These are phyloP conservation scores for Whitmania pigra DNA, from an alignment of 1,140 invertebrate genomes.

Conservation along the genomic window DNA sequence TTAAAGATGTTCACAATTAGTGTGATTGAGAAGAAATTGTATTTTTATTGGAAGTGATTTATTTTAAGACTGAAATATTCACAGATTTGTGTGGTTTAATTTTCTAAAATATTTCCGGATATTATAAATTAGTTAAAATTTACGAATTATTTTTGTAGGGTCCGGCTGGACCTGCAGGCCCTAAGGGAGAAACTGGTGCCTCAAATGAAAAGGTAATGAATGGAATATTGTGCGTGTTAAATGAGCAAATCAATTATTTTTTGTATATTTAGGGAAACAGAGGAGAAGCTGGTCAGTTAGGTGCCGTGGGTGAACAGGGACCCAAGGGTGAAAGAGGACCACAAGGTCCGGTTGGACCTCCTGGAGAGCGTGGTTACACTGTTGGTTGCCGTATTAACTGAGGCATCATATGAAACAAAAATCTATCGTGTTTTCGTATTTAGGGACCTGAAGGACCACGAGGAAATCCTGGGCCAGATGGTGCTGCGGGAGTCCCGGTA, in stretches of 20 bases:
- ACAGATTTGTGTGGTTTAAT: too few relatives aligned
- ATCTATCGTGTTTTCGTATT: not conserved
- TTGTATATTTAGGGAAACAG: constrained; percentile 15
- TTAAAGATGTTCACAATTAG: too few relatives aligned
- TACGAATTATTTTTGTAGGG: constrained; percentile 3
- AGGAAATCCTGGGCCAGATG: constrained; percentile 13
- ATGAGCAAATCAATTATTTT: not conserved
- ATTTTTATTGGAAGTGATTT: too few relatives aligned
- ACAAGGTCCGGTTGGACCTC: constrained; percentile 5
- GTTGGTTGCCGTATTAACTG: not conserved
- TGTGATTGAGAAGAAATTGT: too few relatives aligned
- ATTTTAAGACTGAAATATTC: too few relatives aligned
- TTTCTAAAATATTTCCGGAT: too few relatives aligned
- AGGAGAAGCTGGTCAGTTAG: constrained; percentile 9
- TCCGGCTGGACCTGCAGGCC: constrained; percentile 6
- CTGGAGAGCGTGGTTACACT: constrained; percentile 15
- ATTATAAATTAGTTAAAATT: too few relatives aligned
- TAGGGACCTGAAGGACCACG: constrained; percentile 17
- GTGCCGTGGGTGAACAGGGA: constrained; percentile 11
- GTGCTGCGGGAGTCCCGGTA: constrained; percentile 6
- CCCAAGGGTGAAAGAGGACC: constrained; percentile 17
- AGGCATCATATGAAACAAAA: too few relatives aligned
- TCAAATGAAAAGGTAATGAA: constrained; percentile 13
- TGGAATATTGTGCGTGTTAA: not conserved
- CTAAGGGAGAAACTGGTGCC: constrained; percentile 15